Evolutionary conservation across 2,113 vertebrate genomes (phyloP).

Genomic region (Triplophysa siluroides): DNA sequence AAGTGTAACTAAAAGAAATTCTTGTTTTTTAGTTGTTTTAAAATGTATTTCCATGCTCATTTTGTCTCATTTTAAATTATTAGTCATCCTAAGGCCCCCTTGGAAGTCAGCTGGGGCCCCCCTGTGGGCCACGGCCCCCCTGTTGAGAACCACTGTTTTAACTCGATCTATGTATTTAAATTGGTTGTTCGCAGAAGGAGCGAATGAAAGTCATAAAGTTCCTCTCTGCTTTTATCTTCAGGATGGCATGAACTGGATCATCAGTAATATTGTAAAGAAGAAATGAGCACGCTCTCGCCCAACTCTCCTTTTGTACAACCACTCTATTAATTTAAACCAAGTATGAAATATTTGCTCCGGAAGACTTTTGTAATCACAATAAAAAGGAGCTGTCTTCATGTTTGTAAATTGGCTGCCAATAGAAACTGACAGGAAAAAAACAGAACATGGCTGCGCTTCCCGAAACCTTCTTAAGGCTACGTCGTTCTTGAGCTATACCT

Average conservation of each 20-base stretch:
- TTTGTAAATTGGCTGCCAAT: background rate
- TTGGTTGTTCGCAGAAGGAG: background rate
- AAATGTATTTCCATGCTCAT: too few species aligned
- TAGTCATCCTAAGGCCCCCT: too few species aligned
- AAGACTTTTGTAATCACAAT: constrained; percentile 16
- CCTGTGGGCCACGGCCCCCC: too few species aligned
- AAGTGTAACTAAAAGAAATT: too few species aligned
- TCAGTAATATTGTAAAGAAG: constrained; percentile 84
- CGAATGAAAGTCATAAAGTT: background rate
- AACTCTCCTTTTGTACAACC: constrained; percentile 20
- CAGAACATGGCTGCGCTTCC: too few species aligned
- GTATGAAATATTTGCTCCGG: background rate
- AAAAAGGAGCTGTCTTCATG: background rate
- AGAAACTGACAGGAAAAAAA: background rate
- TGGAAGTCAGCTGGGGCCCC: too few species aligned
- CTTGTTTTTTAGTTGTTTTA: too few species aligned
- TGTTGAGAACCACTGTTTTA: too few species aligned
- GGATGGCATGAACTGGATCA: constrained; percentile 95
- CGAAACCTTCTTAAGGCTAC: too few species aligned
- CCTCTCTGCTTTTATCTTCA: constrained; percentile 26
- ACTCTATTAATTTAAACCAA: background rate
- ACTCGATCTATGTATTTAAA: too few species aligned
- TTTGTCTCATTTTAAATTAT: too few species aligned
- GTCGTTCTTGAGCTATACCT: too few species aligned
- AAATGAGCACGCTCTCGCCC: constrained; percentile 65